Evolutionary conservation across 1,140 invertebrate species (phyloP), one percentile per base, ranked within the genome.

Genomic region (Aleiodes sp.): DNA sequence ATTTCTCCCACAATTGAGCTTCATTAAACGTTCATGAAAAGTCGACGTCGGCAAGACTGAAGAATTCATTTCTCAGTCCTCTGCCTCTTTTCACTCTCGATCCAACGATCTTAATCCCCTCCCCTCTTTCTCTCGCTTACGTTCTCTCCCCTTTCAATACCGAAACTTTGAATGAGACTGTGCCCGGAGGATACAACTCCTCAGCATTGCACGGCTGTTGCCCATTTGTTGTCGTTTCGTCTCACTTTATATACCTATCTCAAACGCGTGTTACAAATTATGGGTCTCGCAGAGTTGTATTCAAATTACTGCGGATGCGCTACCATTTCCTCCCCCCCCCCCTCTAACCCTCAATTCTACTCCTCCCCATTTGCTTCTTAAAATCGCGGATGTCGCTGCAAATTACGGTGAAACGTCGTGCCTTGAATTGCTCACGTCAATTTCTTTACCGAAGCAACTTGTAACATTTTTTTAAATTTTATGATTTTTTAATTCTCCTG

Each of bases 231-330:
- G 39, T 35, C 35, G 46, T 52, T 52, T 52, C 46, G 46, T 52
- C 46, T 52, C 46, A 52, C 46, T 52, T 52, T 52, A 52, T 52
- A 52, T 52, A 52, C 46, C 46, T 52, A 62, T 68, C 24, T 60
- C 43, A 35, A 43, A 52, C 65, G 65, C 59, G 66, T 68, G 66
- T 60, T 61, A 68, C 66, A 68, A 68, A 68, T 68, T 68, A 68
- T 37, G 24, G 65, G 56, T 61, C 56, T 62, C 37, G 66, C 39
- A 31, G 31, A 68, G 59, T 61, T 68, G 66, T 62, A 68, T 61
- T 68, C 66, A 68, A 62, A 68, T 68, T 68, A 66, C 64, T 37
- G 60, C 56, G 24, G 56, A 39, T 37, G 52, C 56, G 65, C 65
- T 68, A 68, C 65, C 65, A 68, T 68, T 57, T 29, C 12, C 33